phyloP scores from a whole-genome alignment of 2,113 vertebrate genomes.

The Syngnathus typhle region DNA sequence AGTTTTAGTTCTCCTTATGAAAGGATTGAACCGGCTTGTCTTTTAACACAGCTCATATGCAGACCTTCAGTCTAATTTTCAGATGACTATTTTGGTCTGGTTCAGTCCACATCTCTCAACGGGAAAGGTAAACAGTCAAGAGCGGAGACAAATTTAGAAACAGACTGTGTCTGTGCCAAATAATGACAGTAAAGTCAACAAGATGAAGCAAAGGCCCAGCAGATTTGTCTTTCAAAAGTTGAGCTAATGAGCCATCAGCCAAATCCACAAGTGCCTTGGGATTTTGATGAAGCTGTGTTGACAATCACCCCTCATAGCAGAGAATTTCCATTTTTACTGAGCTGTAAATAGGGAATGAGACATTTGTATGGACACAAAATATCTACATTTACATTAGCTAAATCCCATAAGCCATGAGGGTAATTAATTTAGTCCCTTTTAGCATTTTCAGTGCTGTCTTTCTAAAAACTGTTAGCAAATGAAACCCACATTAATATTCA shows the following conservation, averaged over 20 bases:
- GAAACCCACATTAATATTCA: slow-evolving; percentile 13
- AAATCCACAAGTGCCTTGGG: slow-evolving; percentile 29
- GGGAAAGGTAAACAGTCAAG: slow-evolving; percentile 17
- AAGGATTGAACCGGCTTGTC: no score
- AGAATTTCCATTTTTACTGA: slow-evolving; percentile 4
- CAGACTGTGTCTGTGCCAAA: slow-evolving; percentile 25
- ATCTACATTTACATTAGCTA: slow-evolving; percentile 13
- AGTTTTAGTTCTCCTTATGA: no score
- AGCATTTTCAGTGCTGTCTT: slow-evolving; percentile 13
- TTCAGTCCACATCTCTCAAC: slow-evolving; percentile 1
- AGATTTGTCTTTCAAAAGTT: slow-evolving; percentile 35
- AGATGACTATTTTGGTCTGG: slow-evolving; percentile 7
- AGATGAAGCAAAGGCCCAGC: slow-evolving; percentile 9
- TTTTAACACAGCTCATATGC: neutral
- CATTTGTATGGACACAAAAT: neutral
- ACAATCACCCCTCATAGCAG: slow-evolving; percentile 35
- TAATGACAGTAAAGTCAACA: slow-evolving; percentile 23
- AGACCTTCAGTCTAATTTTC: neutral
- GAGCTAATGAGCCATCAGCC: slow-evolving; percentile 47
- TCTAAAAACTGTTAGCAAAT: neutral
- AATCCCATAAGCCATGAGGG: slow-evolving; percentile 13
- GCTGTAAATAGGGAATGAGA: slow-evolving; percentile 14
- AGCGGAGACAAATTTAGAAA: slow-evolving; percentile 33
- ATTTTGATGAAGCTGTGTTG: slow-evolving; percentile 26
- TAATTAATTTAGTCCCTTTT: slow-evolving; percentile 14